phyloP scores from a whole-genome alignment of 2,113 vertebrate species.

The Caranx melampygus region DNA sequence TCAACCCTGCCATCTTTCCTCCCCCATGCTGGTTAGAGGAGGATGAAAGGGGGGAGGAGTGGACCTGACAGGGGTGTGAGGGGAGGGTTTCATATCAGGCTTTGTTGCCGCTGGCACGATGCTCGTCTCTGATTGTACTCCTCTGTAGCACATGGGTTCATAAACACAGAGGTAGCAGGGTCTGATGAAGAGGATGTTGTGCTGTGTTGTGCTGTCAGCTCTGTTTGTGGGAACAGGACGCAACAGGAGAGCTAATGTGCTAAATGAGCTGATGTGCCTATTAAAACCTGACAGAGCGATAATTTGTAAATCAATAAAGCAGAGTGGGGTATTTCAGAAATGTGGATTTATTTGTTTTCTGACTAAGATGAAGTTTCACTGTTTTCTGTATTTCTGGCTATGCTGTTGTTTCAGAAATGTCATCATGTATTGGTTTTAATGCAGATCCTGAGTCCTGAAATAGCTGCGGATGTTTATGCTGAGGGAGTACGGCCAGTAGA shows the following conservation, averaged over 20 bases:
- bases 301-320: conserved; percentile 45
- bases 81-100: conserved; percentile 50
- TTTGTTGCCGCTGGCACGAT: conserved; percentile 69
- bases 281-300: conserved; percentile 33
- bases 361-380: not conserved
- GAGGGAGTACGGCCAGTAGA: not conserved
- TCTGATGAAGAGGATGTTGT: conserved; percentile 7
- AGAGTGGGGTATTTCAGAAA: not conserved
- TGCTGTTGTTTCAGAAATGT: not conserved
- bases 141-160: conserved; percentile 39
- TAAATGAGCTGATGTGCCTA: conserved; percentile 36
- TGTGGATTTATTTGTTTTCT: not conserved
- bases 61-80: conserved; percentile 51
- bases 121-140: conserved; percentile 48
- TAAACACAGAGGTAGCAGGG: conserved; percentile 38
- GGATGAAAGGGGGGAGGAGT: conserved; percentile 26
- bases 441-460: not conserved
- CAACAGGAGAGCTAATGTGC: conserved; percentile 45
- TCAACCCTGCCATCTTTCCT: conserved; percentile 59
- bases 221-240: conserved; percentile 20
- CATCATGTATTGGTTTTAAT: not conserved
- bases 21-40: conserved; percentile 58
- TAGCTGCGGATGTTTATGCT: not conserved
- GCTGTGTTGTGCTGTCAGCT: conserved; percentile 26
- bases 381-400: not conserved